A percentile compares a stretch with the other conserved stretches of the same genome.
These are phyloP conservation scores for Patella pellucida DNA, from an alignment of 2,888 invertebrate species.

Conservation along the genomic window DNA sequence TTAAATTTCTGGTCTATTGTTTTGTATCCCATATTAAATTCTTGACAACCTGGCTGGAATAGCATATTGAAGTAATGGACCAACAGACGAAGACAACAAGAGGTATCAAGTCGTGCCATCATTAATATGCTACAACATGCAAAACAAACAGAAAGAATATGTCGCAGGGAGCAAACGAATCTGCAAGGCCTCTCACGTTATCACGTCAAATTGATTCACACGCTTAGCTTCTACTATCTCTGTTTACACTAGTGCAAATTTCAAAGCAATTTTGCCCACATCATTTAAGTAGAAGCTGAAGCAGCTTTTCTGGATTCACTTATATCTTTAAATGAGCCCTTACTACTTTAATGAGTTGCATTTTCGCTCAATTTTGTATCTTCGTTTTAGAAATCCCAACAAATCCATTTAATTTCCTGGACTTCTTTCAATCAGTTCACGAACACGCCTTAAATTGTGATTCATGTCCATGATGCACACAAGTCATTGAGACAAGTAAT, in stretches of 20 bases:
- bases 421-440: too few relatives aligned
- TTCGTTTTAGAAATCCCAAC: background rate
- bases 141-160: constrained; percentile 25
- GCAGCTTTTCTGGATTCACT: constrained; percentile 5
- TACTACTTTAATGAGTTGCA: constrained; percentile 9
- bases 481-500: too few relatives aligned
- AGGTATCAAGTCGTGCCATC: constrained; percentile 21
- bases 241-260: constrained; percentile 26
- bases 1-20: too few relatives aligned
- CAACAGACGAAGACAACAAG: background rate
- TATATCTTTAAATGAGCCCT: constrained; percentile 9
- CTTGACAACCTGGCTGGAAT: too few relatives aligned
- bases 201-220: constrained; percentile 10
- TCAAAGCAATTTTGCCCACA: constrained; percentile 24
- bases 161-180: constrained; percentile 14
- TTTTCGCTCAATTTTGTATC: background rate
- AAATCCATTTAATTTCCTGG: constrained; percentile 7
- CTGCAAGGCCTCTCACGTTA: constrained; percentile 10
- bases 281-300: constrained; percentile 18
- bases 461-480: too few relatives aligned
- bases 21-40: too few relatives aligned
- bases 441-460: too few relatives aligned
- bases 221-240: constrained; percentile 18
- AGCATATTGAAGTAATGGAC: too few relatives aligned
- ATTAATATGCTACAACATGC: constrained; percentile 27